A percentile compares a stretch with the other conserved stretches of the same genome.
Evolutionary conservation across 2,113 vertebrate species (phyloP).

Genomic region (Pachyramphus minor): DNA sequence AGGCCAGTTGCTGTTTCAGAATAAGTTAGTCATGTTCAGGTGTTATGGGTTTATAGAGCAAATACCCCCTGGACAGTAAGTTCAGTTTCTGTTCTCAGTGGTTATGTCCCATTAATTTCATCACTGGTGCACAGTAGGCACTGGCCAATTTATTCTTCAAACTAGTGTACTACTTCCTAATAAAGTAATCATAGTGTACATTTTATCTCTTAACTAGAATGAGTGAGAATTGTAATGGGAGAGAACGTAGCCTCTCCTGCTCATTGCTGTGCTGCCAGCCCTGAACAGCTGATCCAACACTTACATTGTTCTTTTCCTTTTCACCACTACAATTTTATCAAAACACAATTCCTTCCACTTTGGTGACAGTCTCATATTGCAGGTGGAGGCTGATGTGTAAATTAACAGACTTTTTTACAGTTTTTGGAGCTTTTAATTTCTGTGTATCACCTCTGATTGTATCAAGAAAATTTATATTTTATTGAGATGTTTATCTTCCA

Average conservation of each 20-base stretch:
- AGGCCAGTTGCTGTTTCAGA: not conserved
- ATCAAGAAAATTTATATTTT: not conserved
- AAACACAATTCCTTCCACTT: not conserved
- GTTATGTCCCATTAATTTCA: not conserved
- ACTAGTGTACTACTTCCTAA: not conserved
- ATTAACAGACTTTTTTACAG: not conserved
- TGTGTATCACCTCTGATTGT: not conserved
- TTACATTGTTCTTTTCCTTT: not conserved
- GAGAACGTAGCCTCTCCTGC: rapidly evolving
- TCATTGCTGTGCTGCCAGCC: not conserved
- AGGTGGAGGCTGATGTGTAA: not conserved
- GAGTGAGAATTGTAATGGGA: not conserved
- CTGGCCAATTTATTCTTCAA: not conserved
- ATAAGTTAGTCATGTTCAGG: not conserved
- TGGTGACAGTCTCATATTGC: not conserved
- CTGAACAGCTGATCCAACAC: not conserved
- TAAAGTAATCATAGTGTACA: not conserved
- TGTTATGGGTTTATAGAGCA: not conserved
- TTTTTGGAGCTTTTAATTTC: not conserved
- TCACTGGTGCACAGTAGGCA: not conserved
- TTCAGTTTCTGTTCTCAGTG: not conserved
- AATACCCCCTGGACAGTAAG: not conserved
- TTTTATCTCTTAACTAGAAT: not conserved
- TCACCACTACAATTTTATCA: not conserved
- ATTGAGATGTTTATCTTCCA: not conserved